These are phyloP conservation scores for Aphodius granarius DNA, from an alignment of 2,888 invertebrate genomes.

Conservation along the genomic window DNA sequence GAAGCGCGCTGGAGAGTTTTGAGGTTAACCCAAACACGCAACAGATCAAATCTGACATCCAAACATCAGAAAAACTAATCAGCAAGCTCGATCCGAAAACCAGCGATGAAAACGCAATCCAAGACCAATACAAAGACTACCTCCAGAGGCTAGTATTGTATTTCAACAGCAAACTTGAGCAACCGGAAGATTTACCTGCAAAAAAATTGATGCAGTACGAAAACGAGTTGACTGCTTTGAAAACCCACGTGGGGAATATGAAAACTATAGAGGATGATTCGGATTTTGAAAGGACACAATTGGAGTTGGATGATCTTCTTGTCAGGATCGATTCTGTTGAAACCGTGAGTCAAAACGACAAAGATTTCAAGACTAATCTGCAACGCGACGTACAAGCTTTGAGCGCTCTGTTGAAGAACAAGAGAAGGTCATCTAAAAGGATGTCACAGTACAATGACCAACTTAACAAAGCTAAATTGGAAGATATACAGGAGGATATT, in stretches of 20 bases:
- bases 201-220: slow-evolving; percentile 6
- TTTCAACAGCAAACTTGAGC: slow-evolving; percentile 17
- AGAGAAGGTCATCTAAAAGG: slow-evolving; percentile 2
- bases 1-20: slow-evolving; percentile 29
- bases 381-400: slow-evolving; percentile 18
- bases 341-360: slow-evolving; percentile 2
- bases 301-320: not conserved
- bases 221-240: slow-evolving; percentile 6
- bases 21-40: slow-evolving; percentile 25
- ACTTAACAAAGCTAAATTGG: slow-evolving; percentile 4
- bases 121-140: slow-evolving; percentile 18
- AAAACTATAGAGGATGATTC: not conserved
- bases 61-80: slow-evolving; percentile 1
- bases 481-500: slow-evolving; percentile 18
- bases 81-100: slow-evolving; percentile 8
- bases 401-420: slow-evolving; percentile 16
- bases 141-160: slow-evolving; percentile 19
- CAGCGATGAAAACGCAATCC: slow-evolving; percentile 1
- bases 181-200: slow-evolving; percentile 12
- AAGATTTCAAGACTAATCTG: slow-evolving; percentile 17
- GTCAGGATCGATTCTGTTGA: slow-evolving; percentile 2
- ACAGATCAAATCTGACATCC: slow-evolving; percentile 26
- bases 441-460: slow-evolving; percentile 8
- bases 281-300: slow-evolving; percentile 2
- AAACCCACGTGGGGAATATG: not conserved